Base-by-base conservation (phyloP, 2,797 vertebrate genomes). In the Centroberyx gerrardi region DNA sequence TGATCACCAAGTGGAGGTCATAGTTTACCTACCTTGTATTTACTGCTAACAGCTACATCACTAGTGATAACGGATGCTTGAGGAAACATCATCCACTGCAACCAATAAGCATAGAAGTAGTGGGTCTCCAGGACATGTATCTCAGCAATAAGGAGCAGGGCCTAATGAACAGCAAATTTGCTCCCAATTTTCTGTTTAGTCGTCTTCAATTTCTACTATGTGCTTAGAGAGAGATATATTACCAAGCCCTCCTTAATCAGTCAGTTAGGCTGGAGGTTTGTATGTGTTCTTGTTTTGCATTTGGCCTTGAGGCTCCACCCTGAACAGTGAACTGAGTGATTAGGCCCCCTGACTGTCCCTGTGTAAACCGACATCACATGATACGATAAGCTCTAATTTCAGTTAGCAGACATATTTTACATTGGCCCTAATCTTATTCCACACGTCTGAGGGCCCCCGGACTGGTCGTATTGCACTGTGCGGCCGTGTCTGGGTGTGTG, bases 401-500 rank as follows among this genome's bases (percentile, higher is more conserved):
- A 29, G 56, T 58, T 67, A 6, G 13, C 14, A 44, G 38, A 58
- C 29, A 51, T 62, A 46, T 62, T 18, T 48, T 9, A 3, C 48
- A 5, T 6, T 52, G 7, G 54, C 10, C 63, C 6, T 9, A 12
- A 68, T 62, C 8, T n/a, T 27, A 10, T 28, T 44, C 51, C 29
- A 31, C 14, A 13, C 17, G 29, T 31, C 14, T 14, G 7, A 72
- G 10, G 18, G 22, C 27, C 44, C 2, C 14, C 36, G 54, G 51
- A 65, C 22, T 29, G 5, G 14, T 68, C 3, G 2, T 33, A n/a
- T 74, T 42, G 12, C 1, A n/a, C 44, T 4, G 2, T 62, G 66
- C 65, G 44, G 64, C 62, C 75, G 10, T 69, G 46, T 76, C 7
- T 69, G 44, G 29, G 44, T 56, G 52, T 9, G 49, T 62, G 68